These are phyloP conservation scores for Smittia aterrima DNA, from an alignment of 2,888 invertebrate species.

Conservation along the genomic window DNA sequence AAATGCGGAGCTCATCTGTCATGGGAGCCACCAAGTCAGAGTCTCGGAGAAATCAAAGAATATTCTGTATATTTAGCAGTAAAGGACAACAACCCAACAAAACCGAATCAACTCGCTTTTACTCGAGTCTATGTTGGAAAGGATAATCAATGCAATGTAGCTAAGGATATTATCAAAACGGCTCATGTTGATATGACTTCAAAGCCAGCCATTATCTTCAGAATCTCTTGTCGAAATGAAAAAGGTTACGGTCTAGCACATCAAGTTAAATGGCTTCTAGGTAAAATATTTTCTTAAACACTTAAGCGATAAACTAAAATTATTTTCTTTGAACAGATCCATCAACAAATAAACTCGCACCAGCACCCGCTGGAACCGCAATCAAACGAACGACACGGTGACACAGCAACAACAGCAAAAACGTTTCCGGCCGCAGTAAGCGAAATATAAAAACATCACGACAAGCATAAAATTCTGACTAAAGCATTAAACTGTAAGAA, in stretches of 20 bases:
- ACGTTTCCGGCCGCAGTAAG: conserved; percentile 33
- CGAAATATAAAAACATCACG: background rate
- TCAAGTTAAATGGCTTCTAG: conserved; percentile 99
- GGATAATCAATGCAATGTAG: conserved; percentile 87
- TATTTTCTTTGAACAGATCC: background rate
- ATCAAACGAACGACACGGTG: conserved; percentile 28
- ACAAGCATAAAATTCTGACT: background rate
- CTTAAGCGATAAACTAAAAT: too few species aligned
- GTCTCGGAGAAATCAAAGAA: conserved; percentile 86
- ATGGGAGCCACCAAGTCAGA: conserved; percentile 96
- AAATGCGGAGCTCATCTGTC: conserved; percentile 96
- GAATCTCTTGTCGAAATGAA: conserved; percentile 97
- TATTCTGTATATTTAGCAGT: conserved; percentile 98
- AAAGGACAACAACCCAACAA: conserved; percentile 53
- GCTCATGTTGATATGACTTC: conserved; percentile 94
- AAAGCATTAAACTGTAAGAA: background rate
- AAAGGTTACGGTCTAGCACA: conserved; percentile 99
- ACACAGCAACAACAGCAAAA: conserved; percentile 13
- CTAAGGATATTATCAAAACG: conserved; percentile 77
- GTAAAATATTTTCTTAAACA: too few species aligned
- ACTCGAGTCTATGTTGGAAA: conserved; percentile 84
- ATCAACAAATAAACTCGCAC: background rate
- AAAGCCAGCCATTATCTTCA: conserved; percentile 96
- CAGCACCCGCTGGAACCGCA: background rate
- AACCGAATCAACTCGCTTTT: conserved; percentile 34